phyloP scores from a whole-genome alignment of 2,888 invertebrate species.

The Ellobium chinense region DNA sequence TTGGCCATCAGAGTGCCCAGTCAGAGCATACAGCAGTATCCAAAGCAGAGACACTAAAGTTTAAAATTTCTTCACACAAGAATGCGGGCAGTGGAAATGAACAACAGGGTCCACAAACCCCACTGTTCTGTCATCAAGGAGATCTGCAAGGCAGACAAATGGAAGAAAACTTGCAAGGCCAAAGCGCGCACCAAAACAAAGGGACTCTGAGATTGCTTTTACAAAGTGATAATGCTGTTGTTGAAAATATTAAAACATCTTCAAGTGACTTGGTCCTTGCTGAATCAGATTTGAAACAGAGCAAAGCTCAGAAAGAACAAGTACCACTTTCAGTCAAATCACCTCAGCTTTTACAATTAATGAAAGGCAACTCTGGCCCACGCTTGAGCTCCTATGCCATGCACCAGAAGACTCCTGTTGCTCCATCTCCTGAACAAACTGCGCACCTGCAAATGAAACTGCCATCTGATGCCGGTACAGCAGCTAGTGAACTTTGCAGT shows the following conservation, averaged over 20 bases:
- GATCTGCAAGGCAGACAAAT: background rate
- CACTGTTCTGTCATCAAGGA: background rate
- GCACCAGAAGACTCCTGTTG: background rate
- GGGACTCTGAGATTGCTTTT: constrained; percentile 10
- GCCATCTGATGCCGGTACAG: too few relatives aligned
- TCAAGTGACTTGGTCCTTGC: too few relatives aligned
- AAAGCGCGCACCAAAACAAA: too few relatives aligned
- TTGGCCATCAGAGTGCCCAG: background rate
- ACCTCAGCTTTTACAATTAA: constrained; percentile 25
- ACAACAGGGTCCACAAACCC: background rate
- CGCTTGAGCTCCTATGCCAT: too few relatives aligned
- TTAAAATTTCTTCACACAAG: background rate
- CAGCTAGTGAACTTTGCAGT: too few relatives aligned
- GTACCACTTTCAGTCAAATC: background rate
- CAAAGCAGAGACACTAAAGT: background rate
- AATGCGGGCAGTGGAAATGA: background rate
- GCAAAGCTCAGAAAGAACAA: background rate
- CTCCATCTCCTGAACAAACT: too few relatives aligned
- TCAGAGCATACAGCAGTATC: background rate
- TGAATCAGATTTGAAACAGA: background rate
- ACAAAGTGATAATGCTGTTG: background rate
- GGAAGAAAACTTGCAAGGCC: background rate
- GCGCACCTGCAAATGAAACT: too few relatives aligned
- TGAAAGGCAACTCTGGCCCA: too few relatives aligned
- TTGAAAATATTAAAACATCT: background rate